Conservation (phyloP, 2,113 vertebrate species). For the Pseudorectes ferrugineus region DNA sequence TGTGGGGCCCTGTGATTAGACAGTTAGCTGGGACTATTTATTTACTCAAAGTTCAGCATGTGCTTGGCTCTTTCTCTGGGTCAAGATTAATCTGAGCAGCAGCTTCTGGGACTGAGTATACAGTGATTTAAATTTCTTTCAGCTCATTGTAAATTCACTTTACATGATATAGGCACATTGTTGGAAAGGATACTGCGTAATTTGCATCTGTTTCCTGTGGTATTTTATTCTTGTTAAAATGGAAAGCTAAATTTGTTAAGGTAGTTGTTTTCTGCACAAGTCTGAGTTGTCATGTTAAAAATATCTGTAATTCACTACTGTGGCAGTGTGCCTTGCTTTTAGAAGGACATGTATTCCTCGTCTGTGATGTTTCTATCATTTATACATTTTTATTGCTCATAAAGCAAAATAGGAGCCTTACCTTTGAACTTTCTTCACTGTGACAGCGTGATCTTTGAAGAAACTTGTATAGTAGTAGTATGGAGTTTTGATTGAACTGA, state of each 20-base stretch:
- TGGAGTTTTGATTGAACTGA: neutral
- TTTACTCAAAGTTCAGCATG: neutral
- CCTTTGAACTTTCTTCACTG: neutral
- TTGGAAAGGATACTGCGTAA: neutral
- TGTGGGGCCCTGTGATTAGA: neutral
- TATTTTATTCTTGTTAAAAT: conserved; percentile 13
- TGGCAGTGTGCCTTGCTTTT: neutral
- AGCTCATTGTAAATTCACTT: neutral
- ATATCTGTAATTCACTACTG: neutral
- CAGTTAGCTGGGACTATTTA: neutral
- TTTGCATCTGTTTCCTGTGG: neutral
- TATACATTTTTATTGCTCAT: conserved; percentile 3
- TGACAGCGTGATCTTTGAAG: neutral
- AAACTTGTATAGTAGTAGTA: neutral
- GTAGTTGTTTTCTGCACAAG: neutral
- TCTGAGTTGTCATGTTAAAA: neutral
- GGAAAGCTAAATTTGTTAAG: neutral
- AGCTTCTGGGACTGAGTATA: neutral
- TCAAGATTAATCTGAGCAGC: neutral
- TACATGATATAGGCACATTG: neutral
- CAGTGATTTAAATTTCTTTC: neutral
- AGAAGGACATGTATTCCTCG: neutral
- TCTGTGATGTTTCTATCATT: neutral
- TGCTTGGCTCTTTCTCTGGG: neutral
- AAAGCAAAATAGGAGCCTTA: neutral